Conservation (phyloP, 2,888 invertebrate species). For the Mermis nigrescens region DNA sequence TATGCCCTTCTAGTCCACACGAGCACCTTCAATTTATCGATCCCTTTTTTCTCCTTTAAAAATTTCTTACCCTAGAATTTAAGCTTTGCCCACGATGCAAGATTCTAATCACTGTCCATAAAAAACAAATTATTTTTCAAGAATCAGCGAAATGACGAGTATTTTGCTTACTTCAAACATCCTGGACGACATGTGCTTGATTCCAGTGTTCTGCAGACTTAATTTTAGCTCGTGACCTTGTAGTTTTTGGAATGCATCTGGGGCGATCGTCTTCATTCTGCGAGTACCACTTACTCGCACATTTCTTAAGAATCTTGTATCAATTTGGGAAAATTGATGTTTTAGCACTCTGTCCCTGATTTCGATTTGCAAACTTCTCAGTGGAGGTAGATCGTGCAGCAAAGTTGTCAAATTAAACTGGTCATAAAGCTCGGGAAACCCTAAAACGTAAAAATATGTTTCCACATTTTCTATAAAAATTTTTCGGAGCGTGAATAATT, state of each 20-base stretch:
- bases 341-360: not conserved
- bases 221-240: slow-evolving; percentile 7
- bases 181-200: slow-evolving; percentile 1
- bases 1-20: no score
- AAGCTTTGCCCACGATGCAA: no score
- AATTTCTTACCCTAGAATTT: no score
- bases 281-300: not conserved
- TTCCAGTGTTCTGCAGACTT: slow-evolving; percentile 3
- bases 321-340: not conserved
- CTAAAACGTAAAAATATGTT: slow-evolving; percentile 21
- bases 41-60: no score
- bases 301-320: slow-evolving; percentile 3
- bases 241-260: slow-evolving; percentile 6
- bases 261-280: not conserved
- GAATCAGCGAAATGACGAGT: no score
- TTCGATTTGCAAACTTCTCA: slow-evolving; percentile 17
- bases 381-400: slow-evolving; percentile 22
- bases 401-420: slow-evolving; percentile 19
- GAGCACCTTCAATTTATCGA: no score
- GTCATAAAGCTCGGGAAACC: slow-evolving; percentile 16
- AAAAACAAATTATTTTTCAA: no score
- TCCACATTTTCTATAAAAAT: slow-evolving; percentile 19
- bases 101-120: no score
- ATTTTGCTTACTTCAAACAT: no score
- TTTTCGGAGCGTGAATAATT: slow-evolving; percentile 19